These are phyloP conservation scores for Porites evermanni DNA, from an alignment of 92 coral and sea anemone genomes.

Conservation along the genomic window DNA sequence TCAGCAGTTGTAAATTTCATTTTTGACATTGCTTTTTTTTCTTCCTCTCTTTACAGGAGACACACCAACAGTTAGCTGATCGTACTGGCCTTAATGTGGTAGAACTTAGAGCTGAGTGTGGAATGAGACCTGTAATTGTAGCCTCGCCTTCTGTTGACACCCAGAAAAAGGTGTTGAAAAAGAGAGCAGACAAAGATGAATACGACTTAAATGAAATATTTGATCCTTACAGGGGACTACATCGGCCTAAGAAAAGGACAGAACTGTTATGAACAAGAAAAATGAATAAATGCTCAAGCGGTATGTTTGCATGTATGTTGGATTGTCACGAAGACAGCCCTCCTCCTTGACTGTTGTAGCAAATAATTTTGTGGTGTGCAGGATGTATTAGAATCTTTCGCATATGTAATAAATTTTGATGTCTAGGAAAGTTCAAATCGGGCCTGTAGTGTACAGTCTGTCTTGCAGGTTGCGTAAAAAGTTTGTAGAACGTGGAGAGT, in stretches of 20 bases:
- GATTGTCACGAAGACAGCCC: too few relatives aligned
- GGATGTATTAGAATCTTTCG: neutral
- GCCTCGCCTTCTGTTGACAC: slow-evolving; percentile 90
- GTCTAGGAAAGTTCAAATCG: neutral
- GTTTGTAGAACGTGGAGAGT: too few relatives aligned
- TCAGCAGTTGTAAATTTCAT: neutral
- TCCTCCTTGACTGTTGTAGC: too few relatives aligned
- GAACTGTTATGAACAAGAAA: slow-evolving; percentile 50
- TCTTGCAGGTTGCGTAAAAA: too few relatives aligned
- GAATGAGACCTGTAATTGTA: slow-evolving; percentile 89
- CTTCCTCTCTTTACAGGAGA: slow-evolving; percentile 68
- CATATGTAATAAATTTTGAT: neutral
- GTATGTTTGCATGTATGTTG: neutral
- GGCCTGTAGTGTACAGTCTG: neutral
- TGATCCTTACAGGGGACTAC: slow-evolving; percentile 96
- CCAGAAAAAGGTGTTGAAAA: slow-evolving; percentile 69
- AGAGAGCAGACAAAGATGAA: slow-evolving; percentile 75
- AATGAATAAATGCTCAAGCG: neutral
- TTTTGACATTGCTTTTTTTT: neutral
- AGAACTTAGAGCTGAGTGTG: slow-evolving; percentile 92
- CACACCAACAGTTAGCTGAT: slow-evolving; percentile 96
- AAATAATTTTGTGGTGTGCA: neutral
- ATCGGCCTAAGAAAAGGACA: slow-evolving; percentile 87
- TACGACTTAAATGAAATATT: slow-evolving; percentile 91
- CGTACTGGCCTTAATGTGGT: slow-evolving; percentile 97